Percentiles rank a stretch among this genome's conserved stretches.
Conservation (phyloP, 1,140 invertebrate species). For the Drosophila orosa region DNA sequence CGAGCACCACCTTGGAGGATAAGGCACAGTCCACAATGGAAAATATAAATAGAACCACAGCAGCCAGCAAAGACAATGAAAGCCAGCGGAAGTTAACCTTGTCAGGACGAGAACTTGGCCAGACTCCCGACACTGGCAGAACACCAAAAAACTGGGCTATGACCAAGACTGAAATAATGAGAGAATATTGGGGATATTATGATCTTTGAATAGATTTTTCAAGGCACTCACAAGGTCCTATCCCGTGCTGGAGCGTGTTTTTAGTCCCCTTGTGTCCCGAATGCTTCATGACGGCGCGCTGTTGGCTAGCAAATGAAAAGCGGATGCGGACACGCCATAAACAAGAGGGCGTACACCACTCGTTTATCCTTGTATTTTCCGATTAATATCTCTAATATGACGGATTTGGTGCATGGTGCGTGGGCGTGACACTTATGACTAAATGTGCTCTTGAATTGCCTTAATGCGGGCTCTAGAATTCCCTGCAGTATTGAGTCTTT, state of each 20-base stretch:
- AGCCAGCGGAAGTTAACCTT: constrained; percentile 68
- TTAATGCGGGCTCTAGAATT: constrained; percentile 42
- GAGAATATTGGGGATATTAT: background rate
- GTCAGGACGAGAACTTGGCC: constrained; percentile 43
- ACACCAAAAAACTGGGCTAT: constrained; percentile 71
- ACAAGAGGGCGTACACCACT: constrained; percentile 24
- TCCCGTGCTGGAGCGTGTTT: constrained; percentile 75
- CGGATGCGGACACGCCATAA: constrained; percentile 22
- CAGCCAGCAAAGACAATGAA: constrained; percentile 43
- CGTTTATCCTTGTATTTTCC: constrained; percentile 15
- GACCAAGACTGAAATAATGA: constrained; percentile 55
- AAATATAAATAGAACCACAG: constrained; percentile 56
- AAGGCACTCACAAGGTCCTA: constrained; percentile 73
- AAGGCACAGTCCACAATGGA: constrained; percentile 59
- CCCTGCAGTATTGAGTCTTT: constrained; percentile 72
- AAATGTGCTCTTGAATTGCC: constrained; percentile 19
- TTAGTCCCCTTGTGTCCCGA: constrained; percentile 39
- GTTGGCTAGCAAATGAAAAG: constrained; percentile 38
- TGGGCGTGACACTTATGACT: constrained; percentile 34
- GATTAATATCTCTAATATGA: constrained; percentile 18
- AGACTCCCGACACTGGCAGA: constrained; percentile 64
- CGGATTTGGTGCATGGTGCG: constrained; percentile 21
- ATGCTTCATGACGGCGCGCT: constrained; percentile 43
- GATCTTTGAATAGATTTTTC: background rate
- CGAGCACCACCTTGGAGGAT: constrained; percentile 59